Conservation (phyloP, 2,113 vertebrate species). For the Bothrops jararaca region DNA sequence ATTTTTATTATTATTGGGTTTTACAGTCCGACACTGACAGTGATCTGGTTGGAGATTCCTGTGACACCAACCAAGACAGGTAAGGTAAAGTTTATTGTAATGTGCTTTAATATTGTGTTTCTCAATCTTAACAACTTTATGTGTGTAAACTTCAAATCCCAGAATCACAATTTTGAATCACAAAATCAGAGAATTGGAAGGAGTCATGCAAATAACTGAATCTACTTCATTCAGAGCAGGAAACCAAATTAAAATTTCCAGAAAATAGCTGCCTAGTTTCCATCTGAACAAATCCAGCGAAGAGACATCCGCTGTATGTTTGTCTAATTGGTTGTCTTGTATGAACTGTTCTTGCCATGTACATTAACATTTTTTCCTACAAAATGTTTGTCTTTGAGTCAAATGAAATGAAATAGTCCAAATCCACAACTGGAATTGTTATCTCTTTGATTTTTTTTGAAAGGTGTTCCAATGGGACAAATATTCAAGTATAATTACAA, state of each 20-base stretch:
- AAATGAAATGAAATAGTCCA: not conserved
- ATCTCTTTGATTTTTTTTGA: not conserved
- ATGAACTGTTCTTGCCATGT: not conserved
- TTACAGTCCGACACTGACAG: constrained; percentile 90
- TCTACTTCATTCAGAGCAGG: not conserved
- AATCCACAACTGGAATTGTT: not conserved
- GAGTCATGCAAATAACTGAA: not conserved
- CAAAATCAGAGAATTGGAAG: not conserved
- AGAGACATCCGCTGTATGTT: not conserved
- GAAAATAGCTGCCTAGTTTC: not conserved
- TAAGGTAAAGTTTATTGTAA: constrained; percentile 56
- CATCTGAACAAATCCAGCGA: not conserved
- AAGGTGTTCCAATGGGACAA: not conserved
- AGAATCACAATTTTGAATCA: not conserved
- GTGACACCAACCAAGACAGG: constrained; percentile 98
- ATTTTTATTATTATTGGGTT: constrained; percentile 45
- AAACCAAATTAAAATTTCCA: not conserved
- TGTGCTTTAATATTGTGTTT: not conserved
- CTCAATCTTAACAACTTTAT: not conserved
- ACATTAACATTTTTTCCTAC: not conserved
- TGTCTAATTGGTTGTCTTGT: not conserved
- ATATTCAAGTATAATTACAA: not conserved
- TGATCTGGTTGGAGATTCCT: constrained; percentile 94
- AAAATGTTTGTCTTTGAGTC: not conserved
- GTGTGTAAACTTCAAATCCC: not conserved